These are phyloP conservation scores for Orthosia gracilis DNA, from an alignment of 2,888 invertebrate species.

Conservation along the genomic window DNA sequence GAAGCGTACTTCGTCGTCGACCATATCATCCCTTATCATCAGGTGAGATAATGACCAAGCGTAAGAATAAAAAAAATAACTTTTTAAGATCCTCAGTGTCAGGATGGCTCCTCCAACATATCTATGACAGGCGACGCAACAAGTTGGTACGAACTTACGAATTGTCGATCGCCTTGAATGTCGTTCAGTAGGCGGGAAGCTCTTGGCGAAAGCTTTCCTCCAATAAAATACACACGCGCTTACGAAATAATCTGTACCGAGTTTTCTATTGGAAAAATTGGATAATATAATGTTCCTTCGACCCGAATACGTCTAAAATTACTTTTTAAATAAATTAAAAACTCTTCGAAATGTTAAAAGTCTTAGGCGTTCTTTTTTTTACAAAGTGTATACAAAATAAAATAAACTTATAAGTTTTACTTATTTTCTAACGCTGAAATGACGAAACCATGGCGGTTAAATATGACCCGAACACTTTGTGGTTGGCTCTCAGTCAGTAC, in stretches of 20 bases:
- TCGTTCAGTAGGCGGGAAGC: slow-evolving; percentile 78
- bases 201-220: slow-evolving; percentile 72
- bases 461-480: slow-evolving; percentile 85
- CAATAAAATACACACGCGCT: slow-evolving; percentile 41
- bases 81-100: not conserved
- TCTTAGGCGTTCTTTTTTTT: not conserved
- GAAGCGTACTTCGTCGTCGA: no score
- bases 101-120: slow-evolving; percentile 15
- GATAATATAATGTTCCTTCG: not conserved
- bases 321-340: not conserved
- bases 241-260: not conserved
- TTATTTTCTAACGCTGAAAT: slow-evolving; percentile 63
- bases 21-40: no score
- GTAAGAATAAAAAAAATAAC: not conserved
- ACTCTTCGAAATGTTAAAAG: not conserved
- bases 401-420: not conserved
- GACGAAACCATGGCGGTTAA: slow-evolving; percentile 78
- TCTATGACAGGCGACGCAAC: slow-evolving; percentile 66
- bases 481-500: slow-evolving; percentile 91
- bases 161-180: slow-evolving; percentile 45
- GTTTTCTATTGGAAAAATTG: slow-evolving; percentile 1
- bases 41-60: no score
- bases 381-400: not conserved
- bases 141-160: slow-evolving; percentile 67
- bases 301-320: slow-evolving; percentile 14